Percentiles rank a stretch among this genome's conserved stretches.
Conservation (phyloP, 2,888 invertebrate species). For the Dasysyrphus albostriatus region DNA sequence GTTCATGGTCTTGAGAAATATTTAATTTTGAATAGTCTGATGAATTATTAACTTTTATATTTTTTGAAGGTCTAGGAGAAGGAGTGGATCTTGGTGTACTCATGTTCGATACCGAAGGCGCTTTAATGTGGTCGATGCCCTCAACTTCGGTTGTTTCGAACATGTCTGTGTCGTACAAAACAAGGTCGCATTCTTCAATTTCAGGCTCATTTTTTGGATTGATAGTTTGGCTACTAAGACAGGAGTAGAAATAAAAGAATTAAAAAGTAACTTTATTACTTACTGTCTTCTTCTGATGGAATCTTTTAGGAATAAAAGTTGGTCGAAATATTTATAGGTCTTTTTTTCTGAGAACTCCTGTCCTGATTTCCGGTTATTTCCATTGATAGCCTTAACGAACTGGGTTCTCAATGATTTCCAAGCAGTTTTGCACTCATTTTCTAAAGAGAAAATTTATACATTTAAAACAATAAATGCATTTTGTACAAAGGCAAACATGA, state of each 20-base stretch:
- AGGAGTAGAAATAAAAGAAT: background rate
- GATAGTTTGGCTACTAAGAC: too few species aligned
- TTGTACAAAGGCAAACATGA: background rate
- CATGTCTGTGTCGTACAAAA: background rate
- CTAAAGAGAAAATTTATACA: background rate
- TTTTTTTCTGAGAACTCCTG: background rate
- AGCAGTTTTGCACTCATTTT: conserved; percentile 39
- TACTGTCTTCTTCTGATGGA: background rate
- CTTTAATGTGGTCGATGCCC: background rate
- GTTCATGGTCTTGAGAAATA: conserved; percentile 1
- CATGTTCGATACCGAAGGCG: background rate
- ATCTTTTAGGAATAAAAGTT: conserved; percentile 39
- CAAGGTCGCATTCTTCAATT: conserved; percentile 6
- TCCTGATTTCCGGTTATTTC: background rate
- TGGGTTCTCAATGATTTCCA: conserved; percentile 53
- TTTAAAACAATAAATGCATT: background rate
- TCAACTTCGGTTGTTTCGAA: background rate
- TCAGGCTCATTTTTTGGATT: too few species aligned
- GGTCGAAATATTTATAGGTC: conserved; percentile 38
- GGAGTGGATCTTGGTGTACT: conserved; percentile 5
- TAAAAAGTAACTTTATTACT: background rate
- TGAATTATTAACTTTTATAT: background rate
- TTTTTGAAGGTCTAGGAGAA: conserved; percentile 11
- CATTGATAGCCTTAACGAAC: conserved; percentile 33
- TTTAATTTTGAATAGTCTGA: too few species aligned